Evolutionary conservation across 2,113 vertebrate species (phyloP).

Genomic region (Crotalus helleri): DNA sequence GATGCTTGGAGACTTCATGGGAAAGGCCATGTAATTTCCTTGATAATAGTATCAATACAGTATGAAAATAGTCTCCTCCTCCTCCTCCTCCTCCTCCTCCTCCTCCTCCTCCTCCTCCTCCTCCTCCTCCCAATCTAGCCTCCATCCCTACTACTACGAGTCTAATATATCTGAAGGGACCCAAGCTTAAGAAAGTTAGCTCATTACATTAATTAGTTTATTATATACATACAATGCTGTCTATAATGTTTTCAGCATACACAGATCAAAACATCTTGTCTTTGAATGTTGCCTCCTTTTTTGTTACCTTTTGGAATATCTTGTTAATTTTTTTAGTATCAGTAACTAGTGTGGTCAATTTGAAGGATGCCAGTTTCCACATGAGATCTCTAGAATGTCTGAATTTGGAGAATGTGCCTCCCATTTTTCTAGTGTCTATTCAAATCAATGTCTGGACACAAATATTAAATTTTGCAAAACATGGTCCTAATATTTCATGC

Average conservation of each 20-base stretch:
- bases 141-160: not conserved
- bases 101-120: no score
- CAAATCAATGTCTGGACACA: not conserved
- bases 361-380: not conserved
- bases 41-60: not conserved
- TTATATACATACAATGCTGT: not conserved
- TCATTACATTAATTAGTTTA: not conserved
- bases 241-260: not conserved
- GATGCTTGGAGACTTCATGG: not conserved
- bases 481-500: not conserved
- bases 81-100: no score
- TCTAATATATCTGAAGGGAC: not conserved
- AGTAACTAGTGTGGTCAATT: not conserved
- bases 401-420: not conserved
- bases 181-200: not conserved
- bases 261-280: not conserved
- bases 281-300: not conserved
- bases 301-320: not conserved
- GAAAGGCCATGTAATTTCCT: not conserved
- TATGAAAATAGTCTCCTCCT: not conserved
- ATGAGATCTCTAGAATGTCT: not conserved
- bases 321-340: not conserved
- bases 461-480: not conserved
- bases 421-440: not conserved
- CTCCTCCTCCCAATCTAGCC: not conserved